phyloP scores from a whole-genome alignment of 1,140 invertebrate species.

The Orchesella cincta region DNA sequence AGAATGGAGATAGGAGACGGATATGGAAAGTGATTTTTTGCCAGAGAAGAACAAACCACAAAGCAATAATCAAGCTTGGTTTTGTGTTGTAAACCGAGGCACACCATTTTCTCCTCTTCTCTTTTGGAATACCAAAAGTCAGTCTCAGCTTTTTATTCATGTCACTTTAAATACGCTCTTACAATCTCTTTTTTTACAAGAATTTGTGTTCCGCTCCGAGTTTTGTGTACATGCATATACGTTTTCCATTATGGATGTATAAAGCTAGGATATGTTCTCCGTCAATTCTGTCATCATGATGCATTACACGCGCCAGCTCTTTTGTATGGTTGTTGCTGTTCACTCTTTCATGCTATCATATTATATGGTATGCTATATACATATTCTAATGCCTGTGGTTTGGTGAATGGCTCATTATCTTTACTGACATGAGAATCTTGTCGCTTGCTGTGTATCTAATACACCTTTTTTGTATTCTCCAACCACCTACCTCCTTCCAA shows the following conservation, averaged over 20 bases:
- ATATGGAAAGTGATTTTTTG: no score
- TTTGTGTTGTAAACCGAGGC: neutral
- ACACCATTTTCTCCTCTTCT: neutral
- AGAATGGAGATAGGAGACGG: no score
- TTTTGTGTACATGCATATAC: neutral
- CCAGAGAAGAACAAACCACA: no score
- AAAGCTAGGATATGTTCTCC: no score
- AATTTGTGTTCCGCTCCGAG: no score
- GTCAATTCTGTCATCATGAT: neutral
- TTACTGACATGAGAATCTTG: neutral
- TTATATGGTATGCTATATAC: neutral
- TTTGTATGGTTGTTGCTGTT: neutral
- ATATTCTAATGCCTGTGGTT: no score
- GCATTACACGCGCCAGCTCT: neutral
- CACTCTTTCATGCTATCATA: neutral
- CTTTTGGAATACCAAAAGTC: neutral
- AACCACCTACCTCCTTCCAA: no score
- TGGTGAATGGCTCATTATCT: neutral
- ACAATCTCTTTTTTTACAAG: no score
- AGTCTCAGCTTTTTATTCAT: no score
- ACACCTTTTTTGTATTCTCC: no score
- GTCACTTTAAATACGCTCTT: no score
- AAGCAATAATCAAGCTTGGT: neutral
- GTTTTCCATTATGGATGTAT: no score
- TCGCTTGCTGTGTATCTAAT: neutral